Conservation (phyloP, 2,113 vertebrate species). For the Lophura nycthemera region DNA sequence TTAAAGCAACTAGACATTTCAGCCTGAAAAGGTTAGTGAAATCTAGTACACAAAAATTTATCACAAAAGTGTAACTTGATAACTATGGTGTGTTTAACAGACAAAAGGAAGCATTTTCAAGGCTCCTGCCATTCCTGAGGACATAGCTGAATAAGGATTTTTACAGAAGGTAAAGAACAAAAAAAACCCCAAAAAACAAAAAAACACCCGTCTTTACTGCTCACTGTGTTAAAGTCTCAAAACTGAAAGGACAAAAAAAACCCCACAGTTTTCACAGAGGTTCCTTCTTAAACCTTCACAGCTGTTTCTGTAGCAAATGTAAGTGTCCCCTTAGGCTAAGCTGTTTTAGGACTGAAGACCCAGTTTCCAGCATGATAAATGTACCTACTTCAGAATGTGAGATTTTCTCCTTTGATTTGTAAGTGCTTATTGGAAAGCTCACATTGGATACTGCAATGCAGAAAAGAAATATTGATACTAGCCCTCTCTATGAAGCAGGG, state of each 20-base stretch:
- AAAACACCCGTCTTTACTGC: accelerated
- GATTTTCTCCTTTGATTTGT: not conserved
- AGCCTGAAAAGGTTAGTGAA: not conserved
- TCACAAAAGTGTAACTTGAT: not conserved
- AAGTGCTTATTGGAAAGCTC: not conserved
- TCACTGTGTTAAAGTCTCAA: not conserved
- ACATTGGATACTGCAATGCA: not conserved
- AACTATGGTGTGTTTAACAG: not conserved
- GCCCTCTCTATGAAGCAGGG: not conserved
- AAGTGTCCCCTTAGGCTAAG: not conserved
- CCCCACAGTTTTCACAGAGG: not conserved
- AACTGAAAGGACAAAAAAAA: not conserved
- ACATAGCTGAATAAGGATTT: not conserved
- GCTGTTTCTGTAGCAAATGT: not conserved
- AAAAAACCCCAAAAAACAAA: not conserved
- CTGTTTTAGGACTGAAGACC: not conserved
- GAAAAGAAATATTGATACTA: not conserved
- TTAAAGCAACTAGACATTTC: not conserved
- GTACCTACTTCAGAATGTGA: accelerated
- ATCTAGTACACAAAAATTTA: not conserved
- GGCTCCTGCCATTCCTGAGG: not conserved
- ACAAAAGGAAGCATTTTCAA: not conserved
- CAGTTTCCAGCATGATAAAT: not conserved
- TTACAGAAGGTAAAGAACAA: not conserved
- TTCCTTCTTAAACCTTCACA: not conserved